Evolutionary conservation across 2,797 vertebrate species (phyloP), one percentile per base, ranked within the genome.

Genomic region (Sebastolobus alascanus): DNA sequence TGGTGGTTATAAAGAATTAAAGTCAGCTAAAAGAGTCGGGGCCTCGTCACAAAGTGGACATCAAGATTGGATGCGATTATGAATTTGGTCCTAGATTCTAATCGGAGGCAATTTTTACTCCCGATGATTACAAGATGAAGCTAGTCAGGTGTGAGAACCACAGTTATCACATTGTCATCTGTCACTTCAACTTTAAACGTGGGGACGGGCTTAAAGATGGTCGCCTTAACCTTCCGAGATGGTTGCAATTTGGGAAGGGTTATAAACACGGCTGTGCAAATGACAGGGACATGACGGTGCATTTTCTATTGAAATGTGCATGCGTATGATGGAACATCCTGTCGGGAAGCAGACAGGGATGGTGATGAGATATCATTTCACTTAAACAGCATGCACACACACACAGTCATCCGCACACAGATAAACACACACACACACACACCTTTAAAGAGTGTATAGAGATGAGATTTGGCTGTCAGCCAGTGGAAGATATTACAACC

Each of bases 401-500:
- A 59, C 13, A 54, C 31, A 64, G 43, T 68, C 58, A 73, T 33
- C 68, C 56, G 70, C 50, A 66, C 11, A 68, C 3, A 76, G 20
- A 80, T 60, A 81, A 20, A 83, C 8, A 65, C 60, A 37, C 25
- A 68, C 64, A 60, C 52, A 73, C 54, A 67, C 61, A 76, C 59
- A 52, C 69, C 52, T 78, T 80, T 73, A 68, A 78, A 83, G 85
- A 73, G 76, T 84, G 79, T 78, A 83, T 73, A 72, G 75, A 78
- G 74, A 89, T 87, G 75, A 84, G 63, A 87, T 84, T 84, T 92
- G 90, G 84, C 84, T 71, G 63, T 66, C 81, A 84, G 80, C 89
- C 87, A 93, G 59, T 5, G 52, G 40, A 75, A 78, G 85, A 90
- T 92, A 92, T 91, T 89, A 87, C 77, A 85, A 66, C 64, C 52